Evolutionary conservation across 2,888 invertebrate genomes (phyloP).

Genomic region (Eupithecia vulgata): DNA sequence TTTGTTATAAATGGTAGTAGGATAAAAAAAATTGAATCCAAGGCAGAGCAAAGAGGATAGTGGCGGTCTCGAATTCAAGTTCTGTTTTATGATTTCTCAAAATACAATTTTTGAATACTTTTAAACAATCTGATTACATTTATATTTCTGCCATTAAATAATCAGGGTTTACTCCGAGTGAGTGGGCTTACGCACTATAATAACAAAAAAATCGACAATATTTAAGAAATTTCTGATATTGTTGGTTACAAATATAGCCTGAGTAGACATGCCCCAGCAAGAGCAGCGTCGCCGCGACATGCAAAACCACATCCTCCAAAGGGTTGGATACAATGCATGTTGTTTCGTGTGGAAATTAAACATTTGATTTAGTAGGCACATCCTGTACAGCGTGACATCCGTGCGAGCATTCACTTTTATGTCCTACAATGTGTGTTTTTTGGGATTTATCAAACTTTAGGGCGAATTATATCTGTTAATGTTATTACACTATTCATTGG

Average conservation of each 20-base stretch:
- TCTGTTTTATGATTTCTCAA: neutral
- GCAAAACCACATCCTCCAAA: constrained; percentile 53
- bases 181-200: too few species aligned
- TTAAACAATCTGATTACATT: neutral
- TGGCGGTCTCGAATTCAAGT: neutral
- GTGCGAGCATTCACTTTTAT: constrained; percentile 64
- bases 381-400: constrained; percentile 65
- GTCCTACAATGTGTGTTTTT: constrained; percentile 35
- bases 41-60: neutral
- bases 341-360: constrained; percentile 75
- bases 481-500: too few species aligned
- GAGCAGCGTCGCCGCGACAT: constrained; percentile 20
- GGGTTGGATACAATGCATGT: constrained; percentile 64
- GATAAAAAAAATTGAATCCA: neutral
- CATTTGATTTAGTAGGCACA: constrained; percentile 74
- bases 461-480: too few species aligned
- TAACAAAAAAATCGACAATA: neutral
- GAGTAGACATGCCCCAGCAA: neutral
- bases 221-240: neutral
- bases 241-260: neutral
- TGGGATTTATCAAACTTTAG: neutral
- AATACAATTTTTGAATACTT: neutral
- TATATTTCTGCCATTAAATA: too few species aligned
- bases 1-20: neutral
- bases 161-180: too few species aligned